Evolutionary conservation across 2,113 vertebrate genomes (phyloP), one percentile per base, ranked within the genome.

Genomic region (Pogonocichla stellata): DNA sequence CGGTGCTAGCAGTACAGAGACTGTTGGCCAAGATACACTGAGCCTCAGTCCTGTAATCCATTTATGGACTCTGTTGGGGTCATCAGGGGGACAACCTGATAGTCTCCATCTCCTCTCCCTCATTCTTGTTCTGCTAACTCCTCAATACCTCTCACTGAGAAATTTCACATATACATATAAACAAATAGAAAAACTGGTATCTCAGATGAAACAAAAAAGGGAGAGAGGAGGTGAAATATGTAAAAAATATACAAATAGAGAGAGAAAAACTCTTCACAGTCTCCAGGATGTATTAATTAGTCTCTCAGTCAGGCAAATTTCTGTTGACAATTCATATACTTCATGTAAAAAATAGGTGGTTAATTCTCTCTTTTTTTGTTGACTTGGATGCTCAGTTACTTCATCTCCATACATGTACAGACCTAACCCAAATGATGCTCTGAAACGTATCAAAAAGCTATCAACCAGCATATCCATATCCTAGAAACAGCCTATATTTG

Each of bases 321-420:
- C 24, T 31, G 10, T 19, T 79, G 28, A 13, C 6, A 48, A 9
- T 53, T 70, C 42, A 47, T 24, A 34, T 1, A 34, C 26, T 54
- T 45, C 4, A 47, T 40, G 23, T 33, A 19, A 81, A 78, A 80
- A 65, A 33, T 0, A 67, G 16, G 19, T 0, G 1, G 14, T 19
- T 60, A 45, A 28, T 18, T 53, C 8, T 50, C 9, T 9, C 6
- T 10, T 47, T 69, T 74, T 56, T 47, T 47, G 8, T 17, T 74
- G 6, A 79, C 14, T 23, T 66, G 17, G 16, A 75, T 43, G 18
- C 23, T 83, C 51, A 36, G 24, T 54, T 60, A 74, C 12, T 31
- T 24, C 20, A 17, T 34, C 45, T 61, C 51, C 12, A 31, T 5
- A 22, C 7, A 80, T 18, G 36, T 9, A 26, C 14, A 82, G 12